A percentile compares a stretch with the other conserved stretches of the same genome.
Conservation (phyloP, 2,797 vertebrate species). For the Sebastes hubbsi region DNA sequence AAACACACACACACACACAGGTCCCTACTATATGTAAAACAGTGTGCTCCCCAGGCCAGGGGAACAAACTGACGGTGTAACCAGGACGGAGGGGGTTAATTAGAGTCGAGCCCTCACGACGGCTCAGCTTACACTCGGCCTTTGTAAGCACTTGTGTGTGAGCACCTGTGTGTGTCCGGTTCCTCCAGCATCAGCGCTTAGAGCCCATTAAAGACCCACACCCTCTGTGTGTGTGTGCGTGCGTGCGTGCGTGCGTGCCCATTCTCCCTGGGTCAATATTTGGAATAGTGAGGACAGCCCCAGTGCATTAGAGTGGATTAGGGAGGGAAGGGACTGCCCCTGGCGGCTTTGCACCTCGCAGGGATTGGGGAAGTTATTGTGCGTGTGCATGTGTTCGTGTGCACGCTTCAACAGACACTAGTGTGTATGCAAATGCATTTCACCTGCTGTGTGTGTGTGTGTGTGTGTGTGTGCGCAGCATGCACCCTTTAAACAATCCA, state of each 20-base stretch:
- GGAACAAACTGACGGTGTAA: constrained; percentile 20
- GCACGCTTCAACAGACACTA: constrained; percentile 14
- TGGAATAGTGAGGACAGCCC: constrained; percentile 81
- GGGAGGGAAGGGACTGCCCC: constrained; percentile 67
- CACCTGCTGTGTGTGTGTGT: constrained; percentile 47
- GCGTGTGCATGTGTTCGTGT: constrained; percentile 23
- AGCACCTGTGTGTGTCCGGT: constrained; percentile 61
- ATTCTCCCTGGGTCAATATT: constrained; percentile 85
- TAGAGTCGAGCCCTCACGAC: constrained; percentile 62
- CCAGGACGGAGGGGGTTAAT: constrained; percentile 59
- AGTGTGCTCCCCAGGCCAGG: constrained; percentile 3
- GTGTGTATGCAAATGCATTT: constrained; percentile 58
- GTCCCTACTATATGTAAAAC: constrained; percentile 60
- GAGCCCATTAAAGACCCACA: constrained; percentile 70
- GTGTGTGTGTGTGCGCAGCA: constrained; percentile 18
- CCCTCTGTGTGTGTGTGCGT: constrained; percentile 27
- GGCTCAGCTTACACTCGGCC: constrained; percentile 77
- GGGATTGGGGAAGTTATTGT: constrained; percentile 29
- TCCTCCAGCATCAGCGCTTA: constrained; percentile 63
- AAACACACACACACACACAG: constrained; percentile 18
- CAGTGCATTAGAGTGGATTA: constrained; percentile 82
- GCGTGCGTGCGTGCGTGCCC: neutral
- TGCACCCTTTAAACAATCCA: constrained; percentile 68
- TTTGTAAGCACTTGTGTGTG: constrained; percentile 66
- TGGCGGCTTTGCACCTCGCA: constrained; percentile 75